Evolutionary conservation across 2,888 invertebrate genomes (phyloP), one percentile per base, ranked within the genome.

Genomic region (Litoditis marina): DNA sequence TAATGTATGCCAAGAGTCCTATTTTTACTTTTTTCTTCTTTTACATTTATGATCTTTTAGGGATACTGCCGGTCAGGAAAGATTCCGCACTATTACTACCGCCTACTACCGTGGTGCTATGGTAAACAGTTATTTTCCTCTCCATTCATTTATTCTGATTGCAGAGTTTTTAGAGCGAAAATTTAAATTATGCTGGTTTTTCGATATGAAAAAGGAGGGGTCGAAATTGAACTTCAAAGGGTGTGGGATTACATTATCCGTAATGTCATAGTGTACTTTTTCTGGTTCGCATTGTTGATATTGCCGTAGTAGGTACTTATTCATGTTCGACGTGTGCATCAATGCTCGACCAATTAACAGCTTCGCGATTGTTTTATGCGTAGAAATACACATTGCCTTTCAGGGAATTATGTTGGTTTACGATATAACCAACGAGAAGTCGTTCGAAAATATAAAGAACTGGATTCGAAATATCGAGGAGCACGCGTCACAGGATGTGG

Each of bases 51-150:
- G 3, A 36, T 51, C 32, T 69, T 78, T 65, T 82, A 94, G 94
- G 95, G 96, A 96, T 84, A 96, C 96, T 60, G 96, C 96, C 46
- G 96, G 98, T 0, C 96, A 98, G 85, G 98, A 98, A 85, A 88
- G 96, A 83, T 98, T 98, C 87, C 89, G 95, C 79, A 98, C 96
- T 70, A 98, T 98, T 79, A 98, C 96, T 60, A 98, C 96, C 66
- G 95, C 96, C n/a, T 98, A 98, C 84, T 98, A 98, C 86, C 89
- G 98, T 78, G 98, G 96, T 54, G 96, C 96, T 47, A 98, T 98
- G 95, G 74, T 71, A 49, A 16, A 34, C 32, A 49, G 34, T 32
- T 16, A 22, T 36, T 19, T 46, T 46, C 2, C 11, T 22, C 4
- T 34, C 16, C 3, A 6, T 4, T 27, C 32, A 6, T 4, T 53